These are phyloP conservation scores for Parnassius apollo DNA, from an alignment of 2,888 invertebrate species.

Conservation along the genomic window DNA sequence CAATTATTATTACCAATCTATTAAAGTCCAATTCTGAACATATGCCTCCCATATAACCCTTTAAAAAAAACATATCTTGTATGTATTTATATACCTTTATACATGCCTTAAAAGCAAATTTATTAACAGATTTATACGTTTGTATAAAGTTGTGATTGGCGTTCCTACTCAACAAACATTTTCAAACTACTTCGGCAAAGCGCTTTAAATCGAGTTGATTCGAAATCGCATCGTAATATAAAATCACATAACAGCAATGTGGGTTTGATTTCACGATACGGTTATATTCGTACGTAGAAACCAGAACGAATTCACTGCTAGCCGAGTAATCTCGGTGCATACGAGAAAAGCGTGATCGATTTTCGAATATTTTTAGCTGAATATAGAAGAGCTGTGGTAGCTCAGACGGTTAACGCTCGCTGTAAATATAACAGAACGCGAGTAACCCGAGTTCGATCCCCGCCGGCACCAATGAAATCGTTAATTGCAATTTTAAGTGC, in stretches of 20 bases:
- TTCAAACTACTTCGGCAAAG: slow-evolving; percentile 1
- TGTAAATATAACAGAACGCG: no score
- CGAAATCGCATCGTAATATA: slow-evolving; percentile 9
- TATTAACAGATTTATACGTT: background rate
- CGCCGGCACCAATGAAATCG: no score
- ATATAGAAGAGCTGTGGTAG: no score
- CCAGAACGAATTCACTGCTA: slow-evolving; percentile 3
- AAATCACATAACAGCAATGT: slow-evolving; percentile 4
- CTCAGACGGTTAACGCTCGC: no score
- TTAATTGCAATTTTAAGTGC: no score
- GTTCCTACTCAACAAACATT: background rate
- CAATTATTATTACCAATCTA: no score
- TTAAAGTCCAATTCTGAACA: no score
- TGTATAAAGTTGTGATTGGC: background rate
- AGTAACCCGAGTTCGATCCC: no score
- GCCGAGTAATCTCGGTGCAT: slow-evolving; percentile 5
- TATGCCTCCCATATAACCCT: no score
- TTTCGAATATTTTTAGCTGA: background rate
- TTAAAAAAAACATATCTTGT: no score
- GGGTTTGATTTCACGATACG: slow-evolving; percentile 15
- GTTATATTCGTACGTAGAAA: slow-evolving; percentile 8
- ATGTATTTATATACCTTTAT: no score
- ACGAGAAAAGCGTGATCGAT: slow-evolving; percentile 12
- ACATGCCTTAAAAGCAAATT: no score
- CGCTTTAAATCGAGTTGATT: slow-evolving; percentile 16